Base-by-base conservation (phyloP, 2,797 vertebrate species). In the Tokudaia muenninki region DNA sequence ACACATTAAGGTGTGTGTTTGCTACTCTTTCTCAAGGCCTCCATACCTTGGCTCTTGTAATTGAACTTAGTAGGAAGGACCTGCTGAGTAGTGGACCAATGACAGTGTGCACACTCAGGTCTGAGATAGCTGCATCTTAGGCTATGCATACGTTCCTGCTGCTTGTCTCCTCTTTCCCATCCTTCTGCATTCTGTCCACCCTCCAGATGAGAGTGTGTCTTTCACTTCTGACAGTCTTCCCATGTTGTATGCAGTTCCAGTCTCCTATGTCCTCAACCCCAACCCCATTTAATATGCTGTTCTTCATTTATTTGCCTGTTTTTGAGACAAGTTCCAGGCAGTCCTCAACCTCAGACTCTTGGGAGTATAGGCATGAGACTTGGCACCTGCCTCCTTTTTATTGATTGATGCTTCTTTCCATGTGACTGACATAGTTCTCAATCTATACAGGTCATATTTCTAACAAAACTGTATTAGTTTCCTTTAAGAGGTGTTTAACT, bases 1-100 rank as follows among this genome's bases (percentile, higher is more conserved):
- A 98, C 99, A 99, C 97, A 99, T 99, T 98, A 99, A 99, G 99
- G 99, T 99, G 96, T 44, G 98, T 31, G 8, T 47, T n/a, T 94
- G 78, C 96, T 82, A 93, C 22, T 67, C 0, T 77, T 44, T 79
- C 52, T 84, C 41, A 86, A 11, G 84, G 17, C 26, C 24, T 47
- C 41, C 92, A 55, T 17, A 4, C 52, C 6, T 79, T 86, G 55
- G 14, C 44, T 86, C 7, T 61, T 88, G 79, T 0, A 57, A 9
- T 37, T 88, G 96, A 80, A 89, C 50, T 93, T 19, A 79, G 52
- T 44, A 37, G 16, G 9, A 65, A 79, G 34, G 11, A 14, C 11
- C 17, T 67, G 63, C 52, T 61, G 13, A 70, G 81, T 2, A 63
- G 10, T 52, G 74, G 74, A 52, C 91, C 52, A 47, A 52, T 65